Evolutionary conservation across 2,888 invertebrate genomes (phyloP), one percentile per base, ranked within the genome.

Genomic region (Tholera decimalis): DNA sequence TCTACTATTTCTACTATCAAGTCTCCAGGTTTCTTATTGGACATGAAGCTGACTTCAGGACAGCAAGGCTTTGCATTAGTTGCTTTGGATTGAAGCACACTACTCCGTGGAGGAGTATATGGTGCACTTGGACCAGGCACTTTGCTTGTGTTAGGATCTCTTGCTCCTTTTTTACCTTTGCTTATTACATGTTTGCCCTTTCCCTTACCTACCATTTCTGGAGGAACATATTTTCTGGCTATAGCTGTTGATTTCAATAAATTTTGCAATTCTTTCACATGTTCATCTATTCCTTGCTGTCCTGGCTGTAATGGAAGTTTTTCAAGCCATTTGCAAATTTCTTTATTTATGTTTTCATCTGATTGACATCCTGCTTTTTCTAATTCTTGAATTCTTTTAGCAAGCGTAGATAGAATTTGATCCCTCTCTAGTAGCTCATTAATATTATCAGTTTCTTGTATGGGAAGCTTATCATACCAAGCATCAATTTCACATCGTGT

Each of bases 401-500:
- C 85, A 28, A 93, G 79, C 53, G 87, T 78, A 3, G 85, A 76
- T 51, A 89, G 58, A 67, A 91, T 89, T 80, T 88, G 82, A 57
- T 93, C 88, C 64, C 88, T 77, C 44, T 89, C 84, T 35, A 90
- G 70, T 60, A 87, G 46, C 46, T 91, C 89, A 13, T 26, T 66
- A n/a, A 85, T 33, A 26, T 72, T 78, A 26, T 62, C 39, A 11
- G 86, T 55, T 57, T 84, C 69, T 67, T 60, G 80, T 11, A 92
- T 24, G 3, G 92, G 92, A 41, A 93, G 72, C 13, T 80, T 73
- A 66, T 89, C 85, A 76, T 89, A 89, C 93, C 92, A 93, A 28
- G 63, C 68, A 9, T 91, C 88, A 35, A 92, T 83, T 85, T 88
- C 91, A 78, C 88, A 91, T 64, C 88, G 87, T 5, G 88, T 90